phyloP scores from a whole-genome alignment of 2,888 invertebrate genomes.

The Erebia epiphron region DNA sequence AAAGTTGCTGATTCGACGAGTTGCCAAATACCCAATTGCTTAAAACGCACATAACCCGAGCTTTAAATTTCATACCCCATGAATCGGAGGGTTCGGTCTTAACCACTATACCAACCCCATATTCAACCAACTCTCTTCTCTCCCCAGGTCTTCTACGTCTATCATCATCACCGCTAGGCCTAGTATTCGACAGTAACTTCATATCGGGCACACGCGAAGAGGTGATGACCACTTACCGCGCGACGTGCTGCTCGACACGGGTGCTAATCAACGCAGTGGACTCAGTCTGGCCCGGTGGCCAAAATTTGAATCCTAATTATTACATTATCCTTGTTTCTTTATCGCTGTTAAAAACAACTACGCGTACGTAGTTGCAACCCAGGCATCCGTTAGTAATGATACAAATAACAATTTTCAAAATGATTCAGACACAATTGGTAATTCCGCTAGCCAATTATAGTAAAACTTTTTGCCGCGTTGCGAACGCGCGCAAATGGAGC shows the following conservation, averaged over 20 bases:
- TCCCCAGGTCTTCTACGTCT: conserved; percentile 82
- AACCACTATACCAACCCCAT: too few relatives aligned
- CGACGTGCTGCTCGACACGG: conserved; percentile 88
- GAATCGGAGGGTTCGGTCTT: too few relatives aligned
- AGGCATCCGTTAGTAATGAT: too few relatives aligned
- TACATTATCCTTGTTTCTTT: too few relatives aligned
- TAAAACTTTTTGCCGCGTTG: conserved; percentile 18
- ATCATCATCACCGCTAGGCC: conserved; percentile 82
- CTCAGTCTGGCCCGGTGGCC: conserved; percentile 48
- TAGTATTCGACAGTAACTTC: conserved; percentile 85
- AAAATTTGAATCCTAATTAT: too few relatives aligned
- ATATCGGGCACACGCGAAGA: conserved; percentile 86
- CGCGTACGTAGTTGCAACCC: too few relatives aligned
- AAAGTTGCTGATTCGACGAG: too few relatives aligned
- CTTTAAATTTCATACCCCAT: too few relatives aligned
- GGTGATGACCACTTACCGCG: conserved; percentile 85
- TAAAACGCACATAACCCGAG: too few relatives aligned
- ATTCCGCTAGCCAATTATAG: conserved; percentile 17
- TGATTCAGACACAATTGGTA: neutral
- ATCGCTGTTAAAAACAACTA: too few relatives aligned
- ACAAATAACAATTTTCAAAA: neutral
- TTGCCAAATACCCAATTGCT: too few relatives aligned
- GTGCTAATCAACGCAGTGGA: conserved; percentile 87
- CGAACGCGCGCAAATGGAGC: conserved; percentile 32
- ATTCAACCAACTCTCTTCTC: conserved; percentile 50